A percentile compares a stretch with the other conserved stretches of the same genome.
phyloP scores from a whole-genome alignment of 2,113 vertebrate species.

The Paradoxurus hermaphroditus region DNA sequence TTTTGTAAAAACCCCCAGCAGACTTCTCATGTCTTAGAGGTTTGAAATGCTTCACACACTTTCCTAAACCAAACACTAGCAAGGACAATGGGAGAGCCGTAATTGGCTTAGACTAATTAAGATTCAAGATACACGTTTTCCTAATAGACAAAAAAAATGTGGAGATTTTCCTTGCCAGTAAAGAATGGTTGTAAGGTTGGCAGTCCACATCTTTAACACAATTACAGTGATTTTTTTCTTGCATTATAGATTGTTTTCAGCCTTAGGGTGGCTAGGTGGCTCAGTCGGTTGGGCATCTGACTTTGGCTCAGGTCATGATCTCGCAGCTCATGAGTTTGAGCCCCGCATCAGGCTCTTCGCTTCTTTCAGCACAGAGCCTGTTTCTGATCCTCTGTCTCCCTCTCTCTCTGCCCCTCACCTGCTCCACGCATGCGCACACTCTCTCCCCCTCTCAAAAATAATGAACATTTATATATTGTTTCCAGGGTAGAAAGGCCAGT shows the following conservation, averaged over 20 bases:
- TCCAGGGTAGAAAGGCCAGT: not conserved
- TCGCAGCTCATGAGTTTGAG: too few species aligned
- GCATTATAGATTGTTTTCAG: not conserved
- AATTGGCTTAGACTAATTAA: not conserved
- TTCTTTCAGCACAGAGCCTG: too few species aligned
- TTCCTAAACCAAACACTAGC: not conserved
- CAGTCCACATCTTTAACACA: not conserved
- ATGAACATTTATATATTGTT: too few species aligned
- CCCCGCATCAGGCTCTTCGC: too few species aligned
- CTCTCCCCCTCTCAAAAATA: too few species aligned
- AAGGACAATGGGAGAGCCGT: not conserved
- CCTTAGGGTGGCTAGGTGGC: too few species aligned
- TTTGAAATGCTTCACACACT: not conserved
- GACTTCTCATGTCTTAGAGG: not conserved
- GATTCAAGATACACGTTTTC: not conserved
- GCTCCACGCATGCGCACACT: too few species aligned
- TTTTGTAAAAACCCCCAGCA: not conserved
- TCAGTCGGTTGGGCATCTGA: too few species aligned
- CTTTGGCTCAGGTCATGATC: too few species aligned
- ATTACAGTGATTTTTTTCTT: not conserved
- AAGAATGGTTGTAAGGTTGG: not conserved
- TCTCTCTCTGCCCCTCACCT: too few species aligned
- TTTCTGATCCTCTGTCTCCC: too few species aligned
- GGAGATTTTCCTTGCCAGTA: not conserved
- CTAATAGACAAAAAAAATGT: not conserved